Base-by-base conservation (phyloP, 2,888 invertebrate genomes). In the Mythimna loreyi region DNA sequence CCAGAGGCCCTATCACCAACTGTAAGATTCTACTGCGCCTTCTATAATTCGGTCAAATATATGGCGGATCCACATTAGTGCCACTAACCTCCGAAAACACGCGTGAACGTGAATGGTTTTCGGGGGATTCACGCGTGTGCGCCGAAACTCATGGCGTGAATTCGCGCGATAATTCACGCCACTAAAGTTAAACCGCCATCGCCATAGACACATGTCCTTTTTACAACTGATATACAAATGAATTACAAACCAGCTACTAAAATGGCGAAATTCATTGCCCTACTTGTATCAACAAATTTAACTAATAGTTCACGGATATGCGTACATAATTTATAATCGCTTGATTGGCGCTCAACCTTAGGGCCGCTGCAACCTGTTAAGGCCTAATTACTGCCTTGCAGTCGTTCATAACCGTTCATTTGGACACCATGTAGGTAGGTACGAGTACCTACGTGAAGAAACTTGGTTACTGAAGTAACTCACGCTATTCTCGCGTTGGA, bases 241-340 rank as follows among this genome's bases (percentile, higher is more conserved):
- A 57, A 19, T 57, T 40, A 69, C 11, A 50, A 9, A 0, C 11
- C 6, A 25, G 36, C 25, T 62, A 70, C 50, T 55, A 6, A 62
- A 50, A 62, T 67, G 28, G 53, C 67, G 61, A 67, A 72, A 78
- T 68, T 21, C 50, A 69, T 49, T 67, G 64, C 59, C 61, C 71
- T 36, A 69, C 28, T 75, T 78, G 45, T 58, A 78, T 58, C 30
- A 40, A 19, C 59, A 62, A 71, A 70, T 78, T 71, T 67, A 67
- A 61, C 49, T 64, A 71, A 75, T 72, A 63, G 62, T 64, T 57
- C n/a, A 33, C 49, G 23, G 49, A 69, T 72, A 77, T 73, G 72
- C 80, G 78, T 80, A 40, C 72, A 70, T 72, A 80, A 82, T 75
- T 75, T 68, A 67, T 78, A 61, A 80, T 71, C 45, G 68, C 67